A percentile compares a stretch with the other conserved stretches of the same genome.
These are phyloP conservation scores for Drosophila lini DNA, from an alignment of 1,140 invertebrate species.

Conservation along the genomic window DNA sequence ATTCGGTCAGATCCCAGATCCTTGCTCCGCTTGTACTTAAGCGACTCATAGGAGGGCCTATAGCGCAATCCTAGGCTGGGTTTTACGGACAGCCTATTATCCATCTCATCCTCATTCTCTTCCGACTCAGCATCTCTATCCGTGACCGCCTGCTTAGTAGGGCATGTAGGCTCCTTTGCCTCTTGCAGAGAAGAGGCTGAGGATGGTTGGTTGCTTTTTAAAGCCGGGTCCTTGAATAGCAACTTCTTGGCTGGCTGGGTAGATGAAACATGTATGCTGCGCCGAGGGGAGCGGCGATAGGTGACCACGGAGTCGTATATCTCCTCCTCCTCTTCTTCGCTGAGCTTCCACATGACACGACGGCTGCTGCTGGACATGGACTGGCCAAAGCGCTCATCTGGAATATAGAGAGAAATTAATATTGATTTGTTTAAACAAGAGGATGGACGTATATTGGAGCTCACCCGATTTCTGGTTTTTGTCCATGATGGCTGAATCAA, in stretches of 20 bases:
- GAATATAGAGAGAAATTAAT: background rate
- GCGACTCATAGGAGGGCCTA: constrained; percentile 63
- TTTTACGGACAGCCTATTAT: constrained; percentile 12
- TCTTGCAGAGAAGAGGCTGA: constrained; percentile 41
- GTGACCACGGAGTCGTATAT: constrained; percentile 63
- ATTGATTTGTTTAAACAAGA: background rate
- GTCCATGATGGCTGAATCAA: constrained; percentile 39
- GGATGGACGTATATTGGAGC: background rate
- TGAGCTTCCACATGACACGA: constrained; percentile 69
- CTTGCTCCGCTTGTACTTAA: constrained; percentile 46
- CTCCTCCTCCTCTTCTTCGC: constrained; percentile 33
- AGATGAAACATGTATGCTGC: background rate
- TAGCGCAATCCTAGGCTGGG: constrained; percentile 54
- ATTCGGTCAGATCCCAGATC: constrained; percentile 14
- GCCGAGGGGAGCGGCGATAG: constrained; percentile 27
- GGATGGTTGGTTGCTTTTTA: background rate
- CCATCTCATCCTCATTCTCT: background rate
- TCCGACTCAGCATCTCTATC: background rate
- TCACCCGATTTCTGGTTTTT: constrained; percentile 51
- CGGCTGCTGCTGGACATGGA: constrained; percentile 56
- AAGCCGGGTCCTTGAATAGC: background rate
- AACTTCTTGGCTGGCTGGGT: constrained; percentile 17
- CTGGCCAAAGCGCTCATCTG: constrained; percentile 40
- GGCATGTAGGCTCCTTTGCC: background rate
- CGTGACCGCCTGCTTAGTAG: constrained; percentile 12